A percentile compares a stretch with the other conserved stretches of the same genome.
Conservation (phyloP, 2,797 vertebrate genomes). For the Babyrousa celebensis region DNA sequence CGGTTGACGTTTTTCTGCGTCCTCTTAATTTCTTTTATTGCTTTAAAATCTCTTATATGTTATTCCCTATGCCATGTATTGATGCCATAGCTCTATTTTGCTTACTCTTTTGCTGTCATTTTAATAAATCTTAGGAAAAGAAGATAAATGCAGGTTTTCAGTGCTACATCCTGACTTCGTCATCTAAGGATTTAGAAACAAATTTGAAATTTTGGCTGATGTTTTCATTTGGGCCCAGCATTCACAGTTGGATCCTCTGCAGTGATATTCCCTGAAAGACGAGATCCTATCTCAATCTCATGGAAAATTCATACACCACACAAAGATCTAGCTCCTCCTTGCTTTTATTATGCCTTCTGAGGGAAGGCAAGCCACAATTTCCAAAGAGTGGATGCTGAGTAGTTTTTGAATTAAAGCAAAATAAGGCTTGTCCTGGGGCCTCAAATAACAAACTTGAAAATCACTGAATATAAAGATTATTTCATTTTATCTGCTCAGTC, state of each 20-base stretch:
- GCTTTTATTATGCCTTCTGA: neutral
- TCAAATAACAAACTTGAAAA: slow-evolving; percentile 36
- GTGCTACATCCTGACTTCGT: neutral
- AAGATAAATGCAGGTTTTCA: neutral
- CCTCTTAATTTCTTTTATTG: neutral
- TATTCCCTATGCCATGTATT: neutral
- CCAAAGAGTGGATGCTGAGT: neutral
- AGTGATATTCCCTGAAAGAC: neutral
- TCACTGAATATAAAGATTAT: neutral
- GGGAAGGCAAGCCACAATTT: neutral
- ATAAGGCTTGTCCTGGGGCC: neutral
- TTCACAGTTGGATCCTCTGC: neutral
- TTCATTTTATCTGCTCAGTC: neutral
- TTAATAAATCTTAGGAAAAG: neutral
- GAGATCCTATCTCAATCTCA: neutral
- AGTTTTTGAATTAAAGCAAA: neutral
- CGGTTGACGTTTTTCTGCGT: neutral
- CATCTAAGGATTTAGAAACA: neutral
- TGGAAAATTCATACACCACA: neutral
- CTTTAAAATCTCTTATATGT: neutral
- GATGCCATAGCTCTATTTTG: neutral
- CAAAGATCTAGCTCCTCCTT: accelerated
- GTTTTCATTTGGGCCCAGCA: neutral
- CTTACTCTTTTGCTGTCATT: neutral
- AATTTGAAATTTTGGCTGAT: too few relatives aligned